These are phyloP conservation scores for Cnemophilus loriae DNA, from an alignment of 2,113 vertebrate genomes.

Conservation along the genomic window DNA sequence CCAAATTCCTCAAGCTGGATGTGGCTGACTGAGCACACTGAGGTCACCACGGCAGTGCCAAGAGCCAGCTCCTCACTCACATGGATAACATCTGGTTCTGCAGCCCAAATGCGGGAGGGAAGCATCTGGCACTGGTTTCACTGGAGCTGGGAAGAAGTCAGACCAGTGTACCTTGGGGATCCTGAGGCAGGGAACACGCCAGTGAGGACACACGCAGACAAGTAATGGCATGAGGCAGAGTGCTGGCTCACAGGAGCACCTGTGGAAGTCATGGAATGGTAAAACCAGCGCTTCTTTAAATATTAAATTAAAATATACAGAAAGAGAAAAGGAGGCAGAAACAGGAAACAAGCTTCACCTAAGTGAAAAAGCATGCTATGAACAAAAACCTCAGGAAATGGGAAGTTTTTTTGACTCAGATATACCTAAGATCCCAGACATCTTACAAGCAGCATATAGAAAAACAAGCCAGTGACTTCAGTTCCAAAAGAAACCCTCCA, in stretches of 20 bases:
- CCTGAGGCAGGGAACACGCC: background rate
- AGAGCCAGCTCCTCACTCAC: background rate
- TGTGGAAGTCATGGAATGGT: background rate
- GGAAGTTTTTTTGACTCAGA: no score
- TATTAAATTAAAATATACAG: background rate
- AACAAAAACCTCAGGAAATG: background rate
- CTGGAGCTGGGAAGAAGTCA: background rate
- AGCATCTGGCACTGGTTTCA: background rate
- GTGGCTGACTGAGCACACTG: background rate
- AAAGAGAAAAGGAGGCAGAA: background rate
- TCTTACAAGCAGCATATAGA: background rate
- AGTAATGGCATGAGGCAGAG: background rate
- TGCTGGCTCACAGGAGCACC: background rate
- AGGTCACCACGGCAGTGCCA: background rate
- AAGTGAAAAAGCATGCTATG: accelerated
- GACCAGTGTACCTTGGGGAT: accelerated
- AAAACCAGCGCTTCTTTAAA: background rate
- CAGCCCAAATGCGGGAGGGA: background rate
- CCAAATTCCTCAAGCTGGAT: background rate
- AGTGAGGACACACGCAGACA: background rate
- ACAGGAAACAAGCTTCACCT: background rate
- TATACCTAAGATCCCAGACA: background rate
- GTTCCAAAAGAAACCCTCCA: background rate
- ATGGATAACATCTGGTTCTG: accelerated
- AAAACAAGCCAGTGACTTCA: background rate